Evolutionary conservation across 2,888 invertebrate genomes (phyloP).

Genomic region (Idaea dimidiata): DNA sequence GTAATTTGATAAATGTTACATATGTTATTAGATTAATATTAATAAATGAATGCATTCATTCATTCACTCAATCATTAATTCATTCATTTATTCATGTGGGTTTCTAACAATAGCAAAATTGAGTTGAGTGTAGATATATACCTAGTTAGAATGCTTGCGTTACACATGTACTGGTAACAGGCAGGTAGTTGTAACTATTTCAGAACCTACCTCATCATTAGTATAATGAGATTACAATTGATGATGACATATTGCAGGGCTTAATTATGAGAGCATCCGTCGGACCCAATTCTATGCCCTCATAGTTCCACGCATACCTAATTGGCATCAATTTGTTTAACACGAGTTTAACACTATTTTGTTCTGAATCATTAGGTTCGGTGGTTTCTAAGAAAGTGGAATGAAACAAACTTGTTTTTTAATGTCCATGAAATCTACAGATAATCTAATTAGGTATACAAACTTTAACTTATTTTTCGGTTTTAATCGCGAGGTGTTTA

Average conservation of each 20-base stretch:
- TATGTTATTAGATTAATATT: too few species aligned
- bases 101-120: not conserved
- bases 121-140: not conserved
- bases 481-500: too few species aligned
- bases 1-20: too few species aligned
- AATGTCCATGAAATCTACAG: too few species aligned
- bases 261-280: slow-evolving; percentile 33
- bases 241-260: slow-evolving; percentile 40
- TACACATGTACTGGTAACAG: not conserved
- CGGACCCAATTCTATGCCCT: slow-evolving; percentile 20
- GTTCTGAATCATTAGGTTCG: not conserved
- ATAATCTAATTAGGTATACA: too few species aligned
- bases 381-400: not conserved
- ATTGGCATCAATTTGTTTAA: slow-evolving; percentile 8
- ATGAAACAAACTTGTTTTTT: not conserved
- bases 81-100: too few species aligned
- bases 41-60: too few species aligned
- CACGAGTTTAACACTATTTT: not conserved
- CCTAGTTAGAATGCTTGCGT: not conserved
- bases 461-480: too few species aligned
- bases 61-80: too few species aligned
- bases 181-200: not conserved
- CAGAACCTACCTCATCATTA: slow-evolving; percentile 29
- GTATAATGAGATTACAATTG: slow-evolving; percentile 53
- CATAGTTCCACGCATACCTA: slow-evolving; percentile 11